Conservation (phyloP, 2,888 invertebrate genomes). For the Drosophila niveifrons region DNA sequence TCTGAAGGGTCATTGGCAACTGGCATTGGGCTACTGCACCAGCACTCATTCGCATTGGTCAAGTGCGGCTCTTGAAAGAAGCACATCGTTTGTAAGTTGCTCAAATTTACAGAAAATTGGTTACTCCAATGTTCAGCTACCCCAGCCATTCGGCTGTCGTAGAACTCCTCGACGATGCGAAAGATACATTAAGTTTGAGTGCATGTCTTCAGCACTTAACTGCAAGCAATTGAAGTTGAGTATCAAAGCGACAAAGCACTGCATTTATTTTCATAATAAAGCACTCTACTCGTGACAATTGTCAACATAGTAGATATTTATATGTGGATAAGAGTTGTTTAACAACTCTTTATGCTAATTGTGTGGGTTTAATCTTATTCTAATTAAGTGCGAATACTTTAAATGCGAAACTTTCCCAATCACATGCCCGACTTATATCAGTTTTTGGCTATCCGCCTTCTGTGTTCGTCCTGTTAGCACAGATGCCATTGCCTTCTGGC, state of each 20-base stretch:
- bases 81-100: constrained; percentile 17
- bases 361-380: background rate
- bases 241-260: constrained; percentile 1
- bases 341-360: background rate
- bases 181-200: constrained; percentile 1
- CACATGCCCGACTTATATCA: constrained; percentile 21
- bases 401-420: constrained; percentile 4
- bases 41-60: constrained; percentile 9
- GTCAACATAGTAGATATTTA: background rate
- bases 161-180: background rate
- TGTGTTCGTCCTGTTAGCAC: background rate
- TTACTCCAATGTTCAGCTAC: constrained; percentile 16
- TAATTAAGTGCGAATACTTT: constrained; percentile 6
- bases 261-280: background rate
- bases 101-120: constrained; percentile 27
- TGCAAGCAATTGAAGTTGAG: background rate
- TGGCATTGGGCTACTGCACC: constrained; percentile 40
- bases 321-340: background rate
- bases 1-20: constrained; percentile 29
- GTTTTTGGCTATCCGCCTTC: constrained; percentile 6
- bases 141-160: background rate
- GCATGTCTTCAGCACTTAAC: background rate
- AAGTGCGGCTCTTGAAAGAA: constrained; percentile 27
- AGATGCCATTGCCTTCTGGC: constrained; percentile 2
- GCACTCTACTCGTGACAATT: background rate